A percentile compares a stretch with the other conserved stretches of the same genome.
Evolutionary conservation across 2,797 vertebrate genomes (phyloP).

Genomic region (Myotis pilosus): DNA sequence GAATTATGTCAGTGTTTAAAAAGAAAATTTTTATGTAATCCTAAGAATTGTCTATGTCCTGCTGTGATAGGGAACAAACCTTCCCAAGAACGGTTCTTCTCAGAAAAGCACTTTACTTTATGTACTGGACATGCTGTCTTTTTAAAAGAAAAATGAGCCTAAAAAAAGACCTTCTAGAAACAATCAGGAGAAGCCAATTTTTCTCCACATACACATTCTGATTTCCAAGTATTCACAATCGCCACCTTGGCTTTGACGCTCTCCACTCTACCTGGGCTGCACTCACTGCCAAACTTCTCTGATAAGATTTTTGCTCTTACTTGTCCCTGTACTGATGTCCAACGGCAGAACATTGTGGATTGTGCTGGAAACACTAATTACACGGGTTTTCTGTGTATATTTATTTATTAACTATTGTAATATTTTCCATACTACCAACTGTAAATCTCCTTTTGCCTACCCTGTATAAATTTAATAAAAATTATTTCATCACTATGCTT

Average conservation of each 20-base stretch:
- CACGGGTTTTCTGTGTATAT: slow-evolving; percentile 2
- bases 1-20: background rate
- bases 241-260: background rate
- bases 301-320: slow-evolving; percentile 34
- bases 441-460: background rate
- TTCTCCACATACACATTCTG: background rate
- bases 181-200: background rate
- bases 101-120: slow-evolving; percentile 33
- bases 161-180: background rate
- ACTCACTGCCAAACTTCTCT: background rate
- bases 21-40: background rate
- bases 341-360: slow-evolving; percentile 45
- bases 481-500: slow-evolving; percentile 63
- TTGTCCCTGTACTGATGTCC: slow-evolving; percentile 14
- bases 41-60: background rate
- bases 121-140: background rate
- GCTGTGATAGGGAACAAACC: background rate
- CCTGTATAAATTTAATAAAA: background rate
- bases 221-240: background rate
- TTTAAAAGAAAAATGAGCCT: background rate
- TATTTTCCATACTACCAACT: background rate
- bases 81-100: slow-evolving; percentile 32
- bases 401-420: background rate
- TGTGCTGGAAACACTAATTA: slow-evolving; percentile 63
- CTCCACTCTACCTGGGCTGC: background rate